Evolutionary conservation across 2,797 vertebrate genomes (phyloP).

Genomic region (Dromococcyx pavoninus): DNA sequence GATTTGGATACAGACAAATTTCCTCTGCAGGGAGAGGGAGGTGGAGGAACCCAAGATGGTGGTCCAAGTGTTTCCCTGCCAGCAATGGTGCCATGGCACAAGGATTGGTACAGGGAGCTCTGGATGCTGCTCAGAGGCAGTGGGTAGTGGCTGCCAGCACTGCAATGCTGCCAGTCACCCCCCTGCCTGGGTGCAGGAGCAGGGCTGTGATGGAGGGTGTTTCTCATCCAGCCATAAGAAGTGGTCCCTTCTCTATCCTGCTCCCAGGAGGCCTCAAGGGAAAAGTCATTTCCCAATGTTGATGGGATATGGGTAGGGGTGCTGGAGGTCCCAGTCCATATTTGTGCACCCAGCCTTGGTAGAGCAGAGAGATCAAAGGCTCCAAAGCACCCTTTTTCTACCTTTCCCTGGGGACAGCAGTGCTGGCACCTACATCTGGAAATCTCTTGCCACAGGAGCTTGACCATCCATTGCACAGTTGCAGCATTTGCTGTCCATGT

Average conservation of each 20-base stretch:
- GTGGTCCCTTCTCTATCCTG: background rate
- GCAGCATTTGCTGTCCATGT: conserved; percentile 35
- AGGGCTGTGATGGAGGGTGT: background rate
- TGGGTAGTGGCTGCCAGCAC: background rate
- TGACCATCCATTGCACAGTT: background rate
- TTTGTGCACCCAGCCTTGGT: background rate
- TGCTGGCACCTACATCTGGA: background rate
- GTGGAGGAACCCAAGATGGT: background rate
- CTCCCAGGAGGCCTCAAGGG: background rate
- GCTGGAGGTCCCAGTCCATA: background rate
- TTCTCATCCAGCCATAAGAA: background rate
- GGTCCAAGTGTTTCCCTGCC: background rate
- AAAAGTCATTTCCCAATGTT: background rate
- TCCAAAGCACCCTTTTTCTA: background rate
- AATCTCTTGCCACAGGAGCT: background rate
- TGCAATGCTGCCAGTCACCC: accelerated
- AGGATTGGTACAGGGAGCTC: accelerated
- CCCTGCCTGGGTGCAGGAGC: background rate
- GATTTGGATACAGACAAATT: background rate
- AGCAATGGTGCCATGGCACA: accelerated
- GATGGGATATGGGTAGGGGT: background rate
- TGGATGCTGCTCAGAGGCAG: background rate
- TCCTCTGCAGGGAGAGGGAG: background rate
- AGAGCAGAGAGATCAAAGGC: background rate
- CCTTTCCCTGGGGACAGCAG: background rate